A percentile compares a stretch with the other conserved stretches of the same genome.
Evolutionary conservation across 2,113 vertebrate genomes (phyloP).

Genomic region (Balaeniceps rex): DNA sequence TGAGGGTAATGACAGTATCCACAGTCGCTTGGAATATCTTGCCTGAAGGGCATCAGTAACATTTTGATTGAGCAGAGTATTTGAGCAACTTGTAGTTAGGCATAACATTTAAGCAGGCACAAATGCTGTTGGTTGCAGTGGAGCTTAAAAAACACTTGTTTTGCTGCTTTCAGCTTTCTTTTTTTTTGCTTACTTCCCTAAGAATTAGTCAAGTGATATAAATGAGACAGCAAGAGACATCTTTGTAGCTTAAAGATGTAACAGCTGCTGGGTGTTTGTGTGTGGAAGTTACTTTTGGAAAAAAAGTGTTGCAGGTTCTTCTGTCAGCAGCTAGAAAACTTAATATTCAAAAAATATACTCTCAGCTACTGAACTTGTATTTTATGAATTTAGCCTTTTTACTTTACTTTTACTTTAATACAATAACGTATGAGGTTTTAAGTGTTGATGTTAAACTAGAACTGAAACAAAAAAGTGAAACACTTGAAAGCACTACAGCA

Average conservation of each 20-base stretch:
- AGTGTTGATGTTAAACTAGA: not conserved
- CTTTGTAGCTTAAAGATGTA: not conserved
- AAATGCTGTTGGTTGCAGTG: not conserved
- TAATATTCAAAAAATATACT: not conserved
- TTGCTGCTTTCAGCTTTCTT: not conserved
- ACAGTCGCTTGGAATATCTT: not conserved
- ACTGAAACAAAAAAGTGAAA: not conserved
- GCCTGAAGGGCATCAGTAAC: not conserved
- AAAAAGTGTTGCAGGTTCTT: not conserved
- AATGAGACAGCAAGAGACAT: not conserved
- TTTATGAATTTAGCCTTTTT: not conserved
- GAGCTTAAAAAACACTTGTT: not conserved
- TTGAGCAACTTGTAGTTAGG: not conserved
- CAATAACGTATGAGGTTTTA: not conserved
- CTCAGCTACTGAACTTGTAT: not conserved
- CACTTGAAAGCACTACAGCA: not conserved
- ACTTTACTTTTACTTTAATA: not conserved
- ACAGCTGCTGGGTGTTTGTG: not conserved
- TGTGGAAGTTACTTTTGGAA: not conserved
- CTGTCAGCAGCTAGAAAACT: not conserved
- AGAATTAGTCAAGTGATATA: not conserved
- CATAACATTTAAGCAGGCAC: not conserved
- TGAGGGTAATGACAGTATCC: not conserved
- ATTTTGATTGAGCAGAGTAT: not conserved
- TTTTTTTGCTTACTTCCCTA: not conserved